These are phyloP conservation scores for Metellina segmentata DNA, from an alignment of 2,888 invertebrate species.

Conservation along the genomic window DNA sequence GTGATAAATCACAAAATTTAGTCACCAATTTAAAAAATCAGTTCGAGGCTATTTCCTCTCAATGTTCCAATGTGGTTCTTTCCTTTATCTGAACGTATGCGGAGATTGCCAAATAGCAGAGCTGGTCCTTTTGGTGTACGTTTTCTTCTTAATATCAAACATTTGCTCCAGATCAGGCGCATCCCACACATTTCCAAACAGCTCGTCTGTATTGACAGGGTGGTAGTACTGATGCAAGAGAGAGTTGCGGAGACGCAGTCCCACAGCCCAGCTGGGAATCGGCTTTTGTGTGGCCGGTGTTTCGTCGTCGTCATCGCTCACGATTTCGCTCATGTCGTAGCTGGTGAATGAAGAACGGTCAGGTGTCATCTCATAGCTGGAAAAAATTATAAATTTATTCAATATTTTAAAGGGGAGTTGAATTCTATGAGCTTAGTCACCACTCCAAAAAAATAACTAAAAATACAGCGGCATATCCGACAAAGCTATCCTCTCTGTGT, in stretches of 20 bases:
- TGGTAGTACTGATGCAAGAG: slow-evolving; percentile 21
- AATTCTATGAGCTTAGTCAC: too few species aligned
- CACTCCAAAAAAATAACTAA: too few species aligned
- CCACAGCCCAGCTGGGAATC: slow-evolving; percentile 47
- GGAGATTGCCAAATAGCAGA: slow-evolving; percentile 47
- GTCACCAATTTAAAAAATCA: neutral
- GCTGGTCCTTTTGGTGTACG: slow-evolving; percentile 25
- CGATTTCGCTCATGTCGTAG: slow-evolving; percentile 54
- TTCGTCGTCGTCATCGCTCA: slow-evolving; percentile 31
- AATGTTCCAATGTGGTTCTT: neutral
- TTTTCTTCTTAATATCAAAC: slow-evolving; percentile 32
- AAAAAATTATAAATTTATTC: neutral
- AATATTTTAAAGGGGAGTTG: too few species aligned
- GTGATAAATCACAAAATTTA: neutral
- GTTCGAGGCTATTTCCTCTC: neutral
- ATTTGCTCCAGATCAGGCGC: slow-evolving; percentile 1
- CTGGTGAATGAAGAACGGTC: slow-evolving; percentile 27
- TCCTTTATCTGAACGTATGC: neutral
- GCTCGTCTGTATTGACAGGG: slow-evolving; percentile 3
- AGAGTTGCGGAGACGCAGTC: slow-evolving; percentile 26
- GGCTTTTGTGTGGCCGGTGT: slow-evolving; percentile 1
- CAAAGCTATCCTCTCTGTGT: too few species aligned
- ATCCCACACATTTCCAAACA: slow-evolving; percentile 30
- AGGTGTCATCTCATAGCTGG: slow-evolving; percentile 48
- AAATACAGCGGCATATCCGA: too few species aligned